Evolutionary conservation across 2,888 invertebrate genomes (phyloP), one percentile per base, ranked within the genome.

Genomic region (Reticulitermes lucifugus): DNA sequence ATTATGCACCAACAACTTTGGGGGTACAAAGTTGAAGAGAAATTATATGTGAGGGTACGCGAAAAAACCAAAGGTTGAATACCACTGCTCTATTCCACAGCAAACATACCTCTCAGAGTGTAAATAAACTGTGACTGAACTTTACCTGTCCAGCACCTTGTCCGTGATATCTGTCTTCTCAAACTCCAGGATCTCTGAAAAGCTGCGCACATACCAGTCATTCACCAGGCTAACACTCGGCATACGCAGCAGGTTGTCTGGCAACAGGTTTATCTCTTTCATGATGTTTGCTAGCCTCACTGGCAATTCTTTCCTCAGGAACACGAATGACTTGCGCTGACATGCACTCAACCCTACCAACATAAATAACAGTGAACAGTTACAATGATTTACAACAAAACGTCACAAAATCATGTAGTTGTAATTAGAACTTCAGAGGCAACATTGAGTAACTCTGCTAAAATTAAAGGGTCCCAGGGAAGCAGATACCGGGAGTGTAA

Each of bases 261-360:
- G 99, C 12, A 99, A 92, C 70, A 99, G 92, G 82, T 98, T 97
- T 90, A 99, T 98, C 92, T 99, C 99, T 91, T 99, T 98, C 99
- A 99, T 99, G 89, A 99, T 99, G 91, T 99, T 99, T 83, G 99
- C 98, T 89, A 99, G 92, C 86, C 99, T 94, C n/a, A 99, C 98
- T 14, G 99, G 99, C 86, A 99, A 92, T 92, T 99, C 99, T 91
- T 99, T 98, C 86, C 98, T 94, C 9, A 99, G 93, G 91, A 99
- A 99, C 88, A 97, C 93, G 90, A 95, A 99, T 0, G 99, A 99
- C 90, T 97, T 96, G 88, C 95, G 94, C 90, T 98, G 97, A 90
- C 97, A 97, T 29, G 97, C 97, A 91, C 96, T 97, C 89, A 96
- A 91, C 89, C 98, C 98, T 98, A 93, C 7, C 60, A 94, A 94